phyloP scores from a whole-genome alignment of 2,797 vertebrate genomes.

The Rhinella marina region DNA sequence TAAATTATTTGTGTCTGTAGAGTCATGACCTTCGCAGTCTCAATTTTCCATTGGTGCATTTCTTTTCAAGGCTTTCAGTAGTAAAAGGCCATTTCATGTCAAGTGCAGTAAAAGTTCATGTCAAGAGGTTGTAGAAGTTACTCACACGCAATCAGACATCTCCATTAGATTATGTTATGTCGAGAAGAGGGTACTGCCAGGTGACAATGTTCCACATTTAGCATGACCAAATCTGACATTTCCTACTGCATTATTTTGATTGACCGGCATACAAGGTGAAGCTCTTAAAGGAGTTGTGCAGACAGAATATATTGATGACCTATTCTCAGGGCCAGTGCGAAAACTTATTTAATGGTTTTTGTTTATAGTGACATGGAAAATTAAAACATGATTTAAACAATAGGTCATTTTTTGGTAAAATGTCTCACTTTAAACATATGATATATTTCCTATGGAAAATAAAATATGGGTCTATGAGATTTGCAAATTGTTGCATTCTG shows the following conservation, averaged over 20 bases:
- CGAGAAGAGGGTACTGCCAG: background rate
- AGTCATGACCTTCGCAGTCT: conserved; percentile 4
- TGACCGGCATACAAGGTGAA: background rate
- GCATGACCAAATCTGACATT: conserved; percentile 15
- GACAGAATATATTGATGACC: no score
- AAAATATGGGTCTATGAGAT: no score
- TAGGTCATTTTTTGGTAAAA: no score
- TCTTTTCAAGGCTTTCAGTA: background rate
- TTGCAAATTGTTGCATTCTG: no score
- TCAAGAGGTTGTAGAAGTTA: conserved; percentile 4
- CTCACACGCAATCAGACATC: background rate
- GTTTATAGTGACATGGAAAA: no score
- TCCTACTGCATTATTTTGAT: conserved; percentile 27
- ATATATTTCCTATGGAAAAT: no score
- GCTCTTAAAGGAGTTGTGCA: background rate
- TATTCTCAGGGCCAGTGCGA: no score
- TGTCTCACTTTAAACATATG: no score
- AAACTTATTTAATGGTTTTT: no score
- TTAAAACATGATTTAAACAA: no score
- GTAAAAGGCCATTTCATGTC: conserved; percentile 26
- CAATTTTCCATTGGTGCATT: background rate
- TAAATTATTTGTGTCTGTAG: background rate
- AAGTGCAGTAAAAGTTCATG: conserved; percentile 17
- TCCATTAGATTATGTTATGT: conserved; percentile 21
- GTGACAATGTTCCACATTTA: background rate